These are phyloP conservation scores for Oreochromis spilurus DNA, from an alignment of 2,113 vertebrate genomes.

Conservation along the genomic window DNA sequence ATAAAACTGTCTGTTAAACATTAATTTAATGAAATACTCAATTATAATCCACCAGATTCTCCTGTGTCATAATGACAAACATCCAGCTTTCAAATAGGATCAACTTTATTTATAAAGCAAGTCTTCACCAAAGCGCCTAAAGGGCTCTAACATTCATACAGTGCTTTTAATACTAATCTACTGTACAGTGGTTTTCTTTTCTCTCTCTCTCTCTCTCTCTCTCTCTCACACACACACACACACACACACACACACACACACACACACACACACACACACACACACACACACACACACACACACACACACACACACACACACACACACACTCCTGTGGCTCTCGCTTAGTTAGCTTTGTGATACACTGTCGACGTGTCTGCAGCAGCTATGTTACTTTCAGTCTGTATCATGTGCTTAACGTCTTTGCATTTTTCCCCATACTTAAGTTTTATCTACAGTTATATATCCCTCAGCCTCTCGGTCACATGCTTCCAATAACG, in stretches of 20 bases:
- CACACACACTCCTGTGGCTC: rapidly evolving
- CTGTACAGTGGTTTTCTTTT: not conserved
- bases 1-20: not conserved
- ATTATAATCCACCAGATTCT: not conserved
- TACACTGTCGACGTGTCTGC: not conserved
- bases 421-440: not conserved
- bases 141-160: not conserved
- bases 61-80: not conserved
- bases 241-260: not conserved
- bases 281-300: not conserved
- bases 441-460: not conserved
- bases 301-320: not conserved
- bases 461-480: not conserved
- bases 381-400: not conserved
- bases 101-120: not conserved
- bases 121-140: not conserved
- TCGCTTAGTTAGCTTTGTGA: not conserved
- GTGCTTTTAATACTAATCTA: not conserved
- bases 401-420: not conserved
- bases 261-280: not conserved
- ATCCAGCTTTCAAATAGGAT: not conserved
- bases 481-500: not conserved
- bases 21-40: not conserved
- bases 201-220: not conserved
- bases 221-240: not conserved